phyloP scores from a whole-genome alignment of 2,888 invertebrate genomes.

The Lymantria dispar region DNA sequence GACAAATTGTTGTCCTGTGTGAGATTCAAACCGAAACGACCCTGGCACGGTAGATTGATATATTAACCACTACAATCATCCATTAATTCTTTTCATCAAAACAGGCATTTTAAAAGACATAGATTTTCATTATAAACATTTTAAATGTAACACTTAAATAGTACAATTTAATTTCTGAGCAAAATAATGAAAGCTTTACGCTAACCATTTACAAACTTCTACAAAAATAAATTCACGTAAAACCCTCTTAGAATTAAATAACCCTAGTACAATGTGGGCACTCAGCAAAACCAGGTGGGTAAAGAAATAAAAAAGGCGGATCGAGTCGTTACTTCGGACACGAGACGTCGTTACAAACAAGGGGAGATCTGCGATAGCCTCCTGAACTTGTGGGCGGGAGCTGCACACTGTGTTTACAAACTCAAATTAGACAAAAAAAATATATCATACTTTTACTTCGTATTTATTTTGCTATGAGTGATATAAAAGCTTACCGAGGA shows the following conservation, averaged over 20 bases:
- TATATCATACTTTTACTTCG: neutral
- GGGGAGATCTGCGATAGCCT: constrained; percentile 37
- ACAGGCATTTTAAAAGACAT: no score
- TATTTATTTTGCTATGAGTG: no score
- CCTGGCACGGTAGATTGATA: no score
- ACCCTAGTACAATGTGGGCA: constrained; percentile 25
- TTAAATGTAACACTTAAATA: no score
- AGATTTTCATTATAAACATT: no score
- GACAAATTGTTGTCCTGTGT: no score
- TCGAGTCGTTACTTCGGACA: constrained; percentile 33
- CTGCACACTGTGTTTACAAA: constrained; percentile 19
- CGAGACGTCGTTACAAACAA: constrained; percentile 40
- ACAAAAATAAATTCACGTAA: constrained; percentile 8
- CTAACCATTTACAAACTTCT: neutral
- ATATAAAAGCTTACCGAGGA: no score
- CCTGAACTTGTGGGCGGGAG: constrained; percentile 33
- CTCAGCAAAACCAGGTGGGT: constrained; percentile 35
- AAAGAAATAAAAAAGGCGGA: constrained; percentile 35
- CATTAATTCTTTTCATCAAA: no score
- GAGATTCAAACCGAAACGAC: no score
- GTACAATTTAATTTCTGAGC: no score
- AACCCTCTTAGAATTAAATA: constrained; percentile 6
- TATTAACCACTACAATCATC: no score
- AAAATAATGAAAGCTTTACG: no score
- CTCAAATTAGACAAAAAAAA: neutral